Base-by-base conservation (phyloP, 2,113 vertebrate genomes). In the Glaucidium brasilianum region DNA sequence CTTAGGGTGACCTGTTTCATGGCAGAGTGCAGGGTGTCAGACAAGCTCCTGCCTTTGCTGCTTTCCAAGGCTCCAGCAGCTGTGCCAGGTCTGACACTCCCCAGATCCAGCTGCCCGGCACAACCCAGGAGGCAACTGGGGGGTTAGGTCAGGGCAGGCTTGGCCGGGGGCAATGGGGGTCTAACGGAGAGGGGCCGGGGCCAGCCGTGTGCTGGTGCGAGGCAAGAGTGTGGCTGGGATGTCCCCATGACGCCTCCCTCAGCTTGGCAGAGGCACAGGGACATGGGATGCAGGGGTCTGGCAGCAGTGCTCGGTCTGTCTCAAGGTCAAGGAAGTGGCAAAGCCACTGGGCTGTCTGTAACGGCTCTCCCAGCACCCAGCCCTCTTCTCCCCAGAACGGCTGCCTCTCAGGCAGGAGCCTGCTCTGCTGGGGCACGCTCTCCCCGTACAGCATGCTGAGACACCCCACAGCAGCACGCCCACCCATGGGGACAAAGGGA, bases 81-180 rank as follows among this genome's bases (percentile, higher is more conserved):
- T 49, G 29, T 1, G 0, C 43, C 0, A 3, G 18, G 22, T 12
- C 37, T 50, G 34, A 37, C 1, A 1, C 34, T 58, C 15, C n/a
- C 39, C 39, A 55, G 30, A 35, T 66, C 58, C 1, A 2, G 18
- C 59, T 55, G 58, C 41, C 37, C 1, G 1, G 10, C 35, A 15
- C 2, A 1, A 29, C 29, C 58, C 22, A 5, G 11, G n/a, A 49
- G 47, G 30, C 0, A 1, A 7, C 9, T 1, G 0, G 27, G 18
- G 12, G 34, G 4, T 5, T 14, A 34, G 47, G 35, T 15, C 16
- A 52, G 68, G 29, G n/a, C n/a, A 67, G n/a, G 45, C 15, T 67
- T 67, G 9, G 9, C 39, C 60, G 59, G 22, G 22, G 34, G 35
- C 0, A 1, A 32, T n/a, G 67, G 11, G 21, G 32, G 27, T 25